Percentiles rank a stretch among this genome's conserved stretches.
These are phyloP conservation scores for Gnathonemus longibarbis DNA, from an alignment of 2,113 vertebrate genomes.

Conservation along the genomic window DNA sequence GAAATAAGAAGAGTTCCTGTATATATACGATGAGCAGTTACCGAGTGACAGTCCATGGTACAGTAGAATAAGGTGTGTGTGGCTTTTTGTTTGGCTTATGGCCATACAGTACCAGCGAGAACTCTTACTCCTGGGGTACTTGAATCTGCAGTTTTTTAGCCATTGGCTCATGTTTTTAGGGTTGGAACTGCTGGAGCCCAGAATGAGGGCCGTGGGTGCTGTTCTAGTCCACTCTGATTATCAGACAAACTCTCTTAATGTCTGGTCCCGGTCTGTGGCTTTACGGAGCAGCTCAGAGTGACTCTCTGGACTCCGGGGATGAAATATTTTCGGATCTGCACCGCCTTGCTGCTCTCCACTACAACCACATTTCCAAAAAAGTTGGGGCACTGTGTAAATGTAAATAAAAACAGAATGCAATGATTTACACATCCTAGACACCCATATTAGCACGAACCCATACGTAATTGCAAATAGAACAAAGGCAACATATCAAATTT, in stretches of 20 bases:
- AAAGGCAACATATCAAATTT: neutral
- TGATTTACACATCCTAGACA: neutral
- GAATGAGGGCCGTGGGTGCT: neutral
- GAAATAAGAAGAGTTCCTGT: neutral
- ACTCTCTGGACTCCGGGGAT: neutral
- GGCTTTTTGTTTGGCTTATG: neutral
- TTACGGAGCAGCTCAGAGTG: neutral
- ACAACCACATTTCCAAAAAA: no score
- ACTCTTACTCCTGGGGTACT: neutral
- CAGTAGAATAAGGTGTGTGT: neutral
- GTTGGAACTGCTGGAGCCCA: neutral
- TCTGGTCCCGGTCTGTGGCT: neutral
- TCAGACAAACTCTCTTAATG: neutral
- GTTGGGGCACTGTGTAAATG: neutral
- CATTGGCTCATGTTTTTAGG: neutral
- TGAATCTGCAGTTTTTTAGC: neutral
- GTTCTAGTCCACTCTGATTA: neutral
- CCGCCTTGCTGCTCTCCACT: neutral
- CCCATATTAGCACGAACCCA: neutral
- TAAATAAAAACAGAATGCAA: neutral
- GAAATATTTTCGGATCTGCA: neutral
- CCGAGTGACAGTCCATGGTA: neutral
- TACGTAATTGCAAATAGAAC: neutral
- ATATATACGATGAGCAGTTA: neutral
- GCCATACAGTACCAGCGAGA: neutral